Percentiles rank a stretch among this genome's conserved stretches.
Conservation (phyloP, 1,140 invertebrate genomes). For the Megalonaias nervosa region DNA sequence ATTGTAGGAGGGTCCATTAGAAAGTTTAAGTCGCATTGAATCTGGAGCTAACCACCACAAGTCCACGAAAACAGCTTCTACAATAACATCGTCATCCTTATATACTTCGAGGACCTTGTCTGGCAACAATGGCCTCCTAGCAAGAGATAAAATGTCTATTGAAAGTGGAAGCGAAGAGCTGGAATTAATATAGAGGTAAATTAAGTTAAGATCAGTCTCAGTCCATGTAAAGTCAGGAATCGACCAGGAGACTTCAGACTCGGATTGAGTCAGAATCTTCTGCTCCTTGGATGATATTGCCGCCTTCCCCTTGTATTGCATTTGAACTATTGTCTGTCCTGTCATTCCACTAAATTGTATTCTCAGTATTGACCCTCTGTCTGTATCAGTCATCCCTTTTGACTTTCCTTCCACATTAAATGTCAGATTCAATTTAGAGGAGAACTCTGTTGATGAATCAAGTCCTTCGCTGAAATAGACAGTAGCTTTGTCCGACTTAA, state of each 20-base stretch:
- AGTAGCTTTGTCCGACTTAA: slow-evolving; percentile 15
- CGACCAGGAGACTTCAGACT: slow-evolving; percentile 23
- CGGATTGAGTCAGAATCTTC: slow-evolving; percentile 14
- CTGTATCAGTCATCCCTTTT: slow-evolving; percentile 42
- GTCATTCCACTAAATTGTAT: slow-evolving; percentile 28
- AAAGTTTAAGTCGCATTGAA: slow-evolving; percentile 31
- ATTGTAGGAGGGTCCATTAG: slow-evolving; percentile 22
- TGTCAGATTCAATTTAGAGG: slow-evolving; percentile 11
- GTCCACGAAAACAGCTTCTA: slow-evolving; percentile 43
- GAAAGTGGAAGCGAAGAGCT: slow-evolving; percentile 14
- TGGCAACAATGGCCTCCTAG: slow-evolving; percentile 28
- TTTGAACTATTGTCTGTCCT: neutral
- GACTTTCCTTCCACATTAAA: slow-evolving; percentile 36
- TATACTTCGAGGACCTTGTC: slow-evolving; percentile 32
- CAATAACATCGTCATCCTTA: slow-evolving; percentile 24
- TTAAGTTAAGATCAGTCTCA: too few relatives aligned
- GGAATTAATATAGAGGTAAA: too few relatives aligned
- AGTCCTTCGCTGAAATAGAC: slow-evolving; percentile 9
- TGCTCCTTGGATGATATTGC: slow-evolving; percentile 14
- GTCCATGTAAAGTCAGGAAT: too few relatives aligned
- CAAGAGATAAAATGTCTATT: slow-evolving; percentile 27
- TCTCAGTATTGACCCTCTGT: slow-evolving; percentile 39
- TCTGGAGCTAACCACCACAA: slow-evolving; percentile 48
- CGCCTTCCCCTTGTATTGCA: slow-evolving; percentile 31
- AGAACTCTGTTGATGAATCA: slow-evolving; percentile 2